Evolutionary conservation across 2,888 invertebrate genomes (phyloP), one percentile per base, ranked within the genome.

Genomic region (Drosophila yooni): DNA sequence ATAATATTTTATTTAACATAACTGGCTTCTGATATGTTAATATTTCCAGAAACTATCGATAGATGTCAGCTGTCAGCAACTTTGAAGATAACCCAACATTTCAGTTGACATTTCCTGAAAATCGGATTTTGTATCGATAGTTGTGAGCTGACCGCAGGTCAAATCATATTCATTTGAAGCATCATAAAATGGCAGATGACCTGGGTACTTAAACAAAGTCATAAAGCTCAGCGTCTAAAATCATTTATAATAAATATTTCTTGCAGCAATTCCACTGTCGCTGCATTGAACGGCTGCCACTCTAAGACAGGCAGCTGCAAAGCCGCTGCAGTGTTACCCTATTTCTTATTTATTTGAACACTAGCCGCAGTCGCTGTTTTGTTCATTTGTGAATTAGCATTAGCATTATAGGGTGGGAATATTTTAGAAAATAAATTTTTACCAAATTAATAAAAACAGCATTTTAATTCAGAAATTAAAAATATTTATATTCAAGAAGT

Each of bases 21-120:
- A 36, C 46, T 46, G 46, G 18, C 29, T 51, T 27, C 29, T 51
- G 27, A 50, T 29, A 48, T 48, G 21, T 15, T 43, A 5, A 21
- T 21, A 6, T 54, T 38, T 27, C 36, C 36, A 27, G 27, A 13
- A n/a, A 13, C 46, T 25, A 36, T 66, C 56, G 70, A 66, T 67
- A 70, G 0, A 7, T 27, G 52, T 46, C 51, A 58, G 34, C 43
- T 58, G 57, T 57, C 21, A 21, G 21, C 38, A 29, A 43, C 15
- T 46, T 46, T 25, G 15, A 1, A 15, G 4, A 46, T 46, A 46
- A 21, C 13, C 13, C 21, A 21, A 7, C 21, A 36, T 7, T 15
- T 33, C 33, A 33, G 0, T 10, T 33, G 31, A 31, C 10, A 3
- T 33, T 33, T 33, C 33, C 10, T 3, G 10, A 33, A 33, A 33